phyloP scores from a whole-genome alignment of 2,888 invertebrate genomes.

The Elysia crispata region DNA sequence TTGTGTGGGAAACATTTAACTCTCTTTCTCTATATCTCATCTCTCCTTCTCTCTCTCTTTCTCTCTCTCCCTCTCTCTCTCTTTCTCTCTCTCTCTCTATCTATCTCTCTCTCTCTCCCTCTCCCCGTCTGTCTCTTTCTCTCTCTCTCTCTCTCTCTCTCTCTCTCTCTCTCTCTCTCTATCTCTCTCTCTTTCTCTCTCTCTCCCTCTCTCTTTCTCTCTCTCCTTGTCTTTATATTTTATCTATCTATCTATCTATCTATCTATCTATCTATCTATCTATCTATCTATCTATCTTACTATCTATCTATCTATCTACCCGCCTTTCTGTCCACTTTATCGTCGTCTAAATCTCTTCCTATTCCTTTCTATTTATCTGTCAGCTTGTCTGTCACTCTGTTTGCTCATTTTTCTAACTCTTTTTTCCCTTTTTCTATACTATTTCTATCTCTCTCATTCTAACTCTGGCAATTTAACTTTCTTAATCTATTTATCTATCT shows the following conservation, averaged over 20 bases:
- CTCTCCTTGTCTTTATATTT: too few relatives aligned
- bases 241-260: too few relatives aligned
- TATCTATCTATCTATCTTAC: too few relatives aligned
- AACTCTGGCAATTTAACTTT: too few relatives aligned
- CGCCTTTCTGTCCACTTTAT: constrained; percentile 9
- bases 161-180: constrained; percentile 12
- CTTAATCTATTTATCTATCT: too few relatives aligned
- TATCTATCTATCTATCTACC: not conserved
- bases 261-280: not conserved
- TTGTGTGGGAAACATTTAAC: not conserved
- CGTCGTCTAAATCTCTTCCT: constrained; percentile 41
- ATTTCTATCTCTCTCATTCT: not conserved
- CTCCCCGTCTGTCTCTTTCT: constrained; percentile 18
- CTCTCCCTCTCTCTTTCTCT: constrained; percentile 25
- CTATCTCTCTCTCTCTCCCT: constrained; percentile 28
- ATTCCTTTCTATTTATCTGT: not conserved
- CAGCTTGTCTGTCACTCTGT: not conserved
- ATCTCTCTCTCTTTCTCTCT: constrained; percentile 25
- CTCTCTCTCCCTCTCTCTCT: constrained; percentile 13
- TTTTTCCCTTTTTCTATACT: not conserved
- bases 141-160: constrained; percentile 32
- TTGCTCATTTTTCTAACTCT: not conserved
- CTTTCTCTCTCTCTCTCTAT: constrained; percentile 35
- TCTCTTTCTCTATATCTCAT: not conserved
- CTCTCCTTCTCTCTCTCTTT: not conserved